Conservation (phyloP, 2,113 vertebrate species). For the rabbit (Oryctolagus cuniculus) region DNA sequence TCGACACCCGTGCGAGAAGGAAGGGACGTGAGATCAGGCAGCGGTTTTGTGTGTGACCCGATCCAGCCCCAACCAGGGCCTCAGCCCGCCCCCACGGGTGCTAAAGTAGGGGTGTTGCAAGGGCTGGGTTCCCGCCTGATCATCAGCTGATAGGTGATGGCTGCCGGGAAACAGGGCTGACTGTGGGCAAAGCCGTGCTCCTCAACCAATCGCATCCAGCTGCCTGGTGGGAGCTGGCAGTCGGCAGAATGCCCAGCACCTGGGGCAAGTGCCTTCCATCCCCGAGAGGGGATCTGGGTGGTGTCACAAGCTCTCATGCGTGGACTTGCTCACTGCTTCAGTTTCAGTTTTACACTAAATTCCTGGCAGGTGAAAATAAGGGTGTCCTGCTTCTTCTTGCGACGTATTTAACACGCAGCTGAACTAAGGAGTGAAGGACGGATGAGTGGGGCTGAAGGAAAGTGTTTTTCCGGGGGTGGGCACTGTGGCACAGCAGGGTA, state of each 20-base stretch:
- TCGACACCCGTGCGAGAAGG: background rate
- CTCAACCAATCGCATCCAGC: background rate
- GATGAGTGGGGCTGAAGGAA: background rate
- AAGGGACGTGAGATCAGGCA: too few relatives aligned
- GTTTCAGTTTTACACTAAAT: background rate
- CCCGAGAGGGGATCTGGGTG: background rate
- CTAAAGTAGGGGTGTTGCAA: background rate
- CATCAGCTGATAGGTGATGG: background rate
- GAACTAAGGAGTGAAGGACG: background rate
- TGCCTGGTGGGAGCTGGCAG: rapidly evolving
- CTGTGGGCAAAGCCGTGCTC: background rate
- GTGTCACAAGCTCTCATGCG: background rate
- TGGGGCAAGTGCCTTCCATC: background rate
- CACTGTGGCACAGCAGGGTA: too few relatives aligned
- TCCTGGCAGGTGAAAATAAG: background rate
- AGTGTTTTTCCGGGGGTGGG: background rate
- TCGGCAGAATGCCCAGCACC: background rate
- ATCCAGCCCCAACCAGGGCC: rapidly evolving
- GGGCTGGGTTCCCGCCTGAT: too few relatives aligned
- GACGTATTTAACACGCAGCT: background rate
- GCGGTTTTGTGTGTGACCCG: rapidly evolving
- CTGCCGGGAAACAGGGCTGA: background rate
- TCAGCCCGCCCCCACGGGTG: background rate
- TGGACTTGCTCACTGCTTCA: background rate
- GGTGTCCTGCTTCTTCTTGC: background rate